Conservation (phyloP, 2,113 vertebrate species). For the Chascanopsetta lugubris region DNA sequence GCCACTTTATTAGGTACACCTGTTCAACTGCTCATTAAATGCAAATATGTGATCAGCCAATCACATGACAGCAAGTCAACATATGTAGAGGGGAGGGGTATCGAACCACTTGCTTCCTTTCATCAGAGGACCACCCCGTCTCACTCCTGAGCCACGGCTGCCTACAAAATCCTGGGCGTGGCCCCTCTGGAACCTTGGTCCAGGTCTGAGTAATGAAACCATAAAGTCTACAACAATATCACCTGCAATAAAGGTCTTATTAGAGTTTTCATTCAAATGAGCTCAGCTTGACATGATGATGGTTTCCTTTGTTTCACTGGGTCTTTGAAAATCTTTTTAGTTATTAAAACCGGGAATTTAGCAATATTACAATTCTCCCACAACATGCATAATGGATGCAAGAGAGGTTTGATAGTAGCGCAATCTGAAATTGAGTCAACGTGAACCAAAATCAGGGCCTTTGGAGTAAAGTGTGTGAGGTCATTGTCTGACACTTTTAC, state of each 20-base stretch:
- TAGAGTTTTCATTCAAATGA: not conserved
- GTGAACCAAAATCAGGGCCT: not conserved
- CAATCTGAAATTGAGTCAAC: not conserved
- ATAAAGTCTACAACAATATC: not conserved
- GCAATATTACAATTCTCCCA: not conserved
- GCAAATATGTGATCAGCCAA: too few species aligned
- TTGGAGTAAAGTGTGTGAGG: not conserved
- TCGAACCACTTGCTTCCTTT: not conserved
- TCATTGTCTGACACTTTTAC: not conserved
- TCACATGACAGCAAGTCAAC: not conserved
- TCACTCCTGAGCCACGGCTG: too few species aligned
- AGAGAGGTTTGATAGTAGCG: not conserved
- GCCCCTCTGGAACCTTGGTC: not conserved
- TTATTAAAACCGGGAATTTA: not conserved
- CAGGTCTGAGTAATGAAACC: not conserved
- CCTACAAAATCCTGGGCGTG: too few species aligned
- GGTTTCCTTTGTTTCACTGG: not conserved
- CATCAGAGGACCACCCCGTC: not conserved
- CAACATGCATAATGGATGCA: not conserved
- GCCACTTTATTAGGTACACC: too few species aligned
- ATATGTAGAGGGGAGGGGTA: not conserved
- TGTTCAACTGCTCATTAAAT: too few species aligned
- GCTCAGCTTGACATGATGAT: not conserved
- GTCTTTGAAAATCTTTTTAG: not conserved
- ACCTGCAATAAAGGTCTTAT: not conserved